Evolutionary conservation across 2,797 vertebrate genomes (phyloP).

Genomic region (Heliangelus exortis): DNA sequence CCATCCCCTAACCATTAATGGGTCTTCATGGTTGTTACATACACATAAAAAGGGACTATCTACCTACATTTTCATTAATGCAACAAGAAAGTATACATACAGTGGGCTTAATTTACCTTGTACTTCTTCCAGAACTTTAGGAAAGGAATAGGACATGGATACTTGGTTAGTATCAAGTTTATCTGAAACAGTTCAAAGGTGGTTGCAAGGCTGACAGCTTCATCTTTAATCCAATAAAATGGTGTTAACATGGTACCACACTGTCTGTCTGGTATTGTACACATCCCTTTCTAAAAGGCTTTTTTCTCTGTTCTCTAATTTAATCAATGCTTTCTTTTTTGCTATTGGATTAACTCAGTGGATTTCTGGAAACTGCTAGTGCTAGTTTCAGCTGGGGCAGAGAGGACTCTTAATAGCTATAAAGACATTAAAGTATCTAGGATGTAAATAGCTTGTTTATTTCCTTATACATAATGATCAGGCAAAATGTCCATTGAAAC

Average conservation of each 20-base stretch:
- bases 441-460: not conserved
- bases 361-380: not conserved
- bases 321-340: constrained; percentile 11
- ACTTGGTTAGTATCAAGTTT: constrained; percentile 53
- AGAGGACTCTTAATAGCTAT: not conserved
- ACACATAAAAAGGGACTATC: constrained; percentile 51
- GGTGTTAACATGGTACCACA: not conserved
- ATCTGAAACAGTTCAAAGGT: constrained; percentile 43
- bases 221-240: not conserved
- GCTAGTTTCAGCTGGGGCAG: not conserved
- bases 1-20: constrained; percentile 25
- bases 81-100: constrained; percentile 35
- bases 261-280: not conserved
- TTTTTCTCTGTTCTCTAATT: not conserved
- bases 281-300: not conserved
- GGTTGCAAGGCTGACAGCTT: constrained; percentile 17
- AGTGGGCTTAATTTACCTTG: constrained; percentile 51
- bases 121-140: constrained; percentile 41
- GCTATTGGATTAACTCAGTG: not conserved
- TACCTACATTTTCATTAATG: constrained; percentile 40
- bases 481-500: not conserved
- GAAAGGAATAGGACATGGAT: not conserved
- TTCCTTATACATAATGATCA: not conserved
- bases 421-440: not conserved
- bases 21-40: constrained; percentile 30